Evolutionary conservation across 2,113 vertebrate species (phyloP).

Genomic region (Cervus canadensis): DNA sequence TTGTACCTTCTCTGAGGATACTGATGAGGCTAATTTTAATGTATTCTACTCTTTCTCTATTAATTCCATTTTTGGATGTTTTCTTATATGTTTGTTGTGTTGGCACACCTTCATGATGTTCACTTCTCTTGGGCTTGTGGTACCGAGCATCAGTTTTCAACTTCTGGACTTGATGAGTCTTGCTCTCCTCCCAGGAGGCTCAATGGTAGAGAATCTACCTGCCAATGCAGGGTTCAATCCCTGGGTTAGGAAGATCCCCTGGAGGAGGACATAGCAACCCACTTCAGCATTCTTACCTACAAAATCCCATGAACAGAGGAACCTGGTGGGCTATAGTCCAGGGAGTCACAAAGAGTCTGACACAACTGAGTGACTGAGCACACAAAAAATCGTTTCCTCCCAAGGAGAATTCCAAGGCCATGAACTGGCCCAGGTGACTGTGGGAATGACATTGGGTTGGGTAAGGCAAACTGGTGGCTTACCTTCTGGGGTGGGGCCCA

Average conservation of each 20-base stretch:
- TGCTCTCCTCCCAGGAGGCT: background rate
- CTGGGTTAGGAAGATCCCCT: background rate
- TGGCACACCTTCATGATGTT: background rate
- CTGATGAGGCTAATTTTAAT: background rate
- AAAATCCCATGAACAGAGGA: background rate
- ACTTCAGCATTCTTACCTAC: background rate
- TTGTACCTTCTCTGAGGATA: background rate
- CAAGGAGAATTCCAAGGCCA: rapidly evolving
- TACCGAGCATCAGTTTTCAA: background rate
- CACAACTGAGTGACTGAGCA: background rate
- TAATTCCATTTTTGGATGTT: too few relatives aligned
- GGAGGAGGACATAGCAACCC: background rate
- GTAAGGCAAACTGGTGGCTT: background rate
- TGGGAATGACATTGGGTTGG: background rate
- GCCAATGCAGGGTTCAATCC: background rate
- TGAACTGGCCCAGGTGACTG: background rate
- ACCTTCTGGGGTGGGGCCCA: background rate
- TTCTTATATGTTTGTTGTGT: background rate
- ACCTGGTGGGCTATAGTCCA: background rate
- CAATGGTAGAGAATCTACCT: background rate
- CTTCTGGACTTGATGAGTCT: background rate
- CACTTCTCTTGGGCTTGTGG: rapidly evolving
- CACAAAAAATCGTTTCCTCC: background rate
- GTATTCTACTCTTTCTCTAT: too few relatives aligned
- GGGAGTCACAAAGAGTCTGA: background rate